Evolutionary conservation across 2,888 invertebrate species (phyloP), one percentile per base, ranked within the genome.

Genomic region (Belgica antarctica): DNA sequence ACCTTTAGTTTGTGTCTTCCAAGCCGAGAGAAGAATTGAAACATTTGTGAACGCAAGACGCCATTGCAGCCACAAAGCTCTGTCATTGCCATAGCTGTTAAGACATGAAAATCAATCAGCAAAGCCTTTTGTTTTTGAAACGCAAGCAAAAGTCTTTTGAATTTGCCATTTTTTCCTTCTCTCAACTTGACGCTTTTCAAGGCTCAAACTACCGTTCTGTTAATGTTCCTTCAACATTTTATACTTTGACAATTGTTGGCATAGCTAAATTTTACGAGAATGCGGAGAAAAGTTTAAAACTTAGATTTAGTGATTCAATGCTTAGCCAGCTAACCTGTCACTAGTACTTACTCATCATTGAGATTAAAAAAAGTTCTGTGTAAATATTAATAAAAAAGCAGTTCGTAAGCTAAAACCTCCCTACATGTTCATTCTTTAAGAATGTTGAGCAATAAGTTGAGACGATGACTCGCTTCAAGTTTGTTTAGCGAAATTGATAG

Each of bases 21-120:
- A 59, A 10, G 19, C n/a, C 5, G 41, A 52, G 19, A 5, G 15
- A 59, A 59, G 1, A 46, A 46, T n/a, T n/a, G n/a, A n/a, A n/a
- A n/a, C n/a, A 46, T 46, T 15, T 4, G 27, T 15, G 27, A 59
- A 59, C 17, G n/a, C 8, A 25, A 27, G n/a, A 15, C n/a, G 5
- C 22, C 19, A 52, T n/a, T 22, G 24, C 24, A 52, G 22, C 17
- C n/a, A n/a, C 17, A 46, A 12, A 12, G 27, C 19, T 24, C 59
- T 59, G 27, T 59, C 59, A 59, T 59, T 59, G 59, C 59, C 59
- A 59, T 59, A 59, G 15, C 5, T 12, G n/a, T n/a, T 59, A 59
- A 59, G 59, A 59, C 52, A 52, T 46, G 59, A 59, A 27, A 27
- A 12, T 46, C 19, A 25, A 22, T 25, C 5, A 59, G n/a, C 4